A percentile compares a stretch with the other conserved stretches of the same genome.
Conservation (phyloP, 2,888 invertebrate species). For the Sinohyriopsis cumingii region DNA sequence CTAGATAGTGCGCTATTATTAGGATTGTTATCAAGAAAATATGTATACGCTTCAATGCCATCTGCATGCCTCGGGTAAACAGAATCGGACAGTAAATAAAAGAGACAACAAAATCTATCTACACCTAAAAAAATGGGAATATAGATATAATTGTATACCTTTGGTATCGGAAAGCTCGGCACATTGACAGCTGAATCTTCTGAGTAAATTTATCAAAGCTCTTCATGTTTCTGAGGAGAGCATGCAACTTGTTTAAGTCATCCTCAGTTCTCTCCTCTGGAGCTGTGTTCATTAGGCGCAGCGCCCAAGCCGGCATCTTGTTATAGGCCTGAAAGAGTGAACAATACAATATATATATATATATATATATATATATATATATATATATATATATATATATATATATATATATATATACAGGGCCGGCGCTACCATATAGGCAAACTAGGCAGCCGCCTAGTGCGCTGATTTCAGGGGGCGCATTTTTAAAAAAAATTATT, state of each 20-base stretch:
- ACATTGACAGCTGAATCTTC: conserved; percentile 63
- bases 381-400: too few relatives aligned
- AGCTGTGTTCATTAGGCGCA: conserved; percentile 38
- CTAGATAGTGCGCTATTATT: too few relatives aligned
- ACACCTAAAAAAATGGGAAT: background rate
- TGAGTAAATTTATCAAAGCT: conserved; percentile 66
- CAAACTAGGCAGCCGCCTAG: too few relatives aligned
- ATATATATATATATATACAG: too few relatives aligned
- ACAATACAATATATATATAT: background rate
- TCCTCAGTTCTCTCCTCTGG: conserved; percentile 49
- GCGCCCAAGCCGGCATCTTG: conserved; percentile 61
- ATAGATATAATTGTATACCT: conserved; percentile 31
- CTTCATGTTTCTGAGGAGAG: conserved; percentile 58
- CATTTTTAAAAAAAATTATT: too few relatives aligned
- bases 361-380: too few relatives aligned
- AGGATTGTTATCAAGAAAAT: too few relatives aligned
- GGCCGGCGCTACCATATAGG: too few relatives aligned
- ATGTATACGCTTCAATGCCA: too few relatives aligned
- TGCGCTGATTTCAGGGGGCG: too few relatives aligned
- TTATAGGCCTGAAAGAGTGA: conserved; percentile 31
- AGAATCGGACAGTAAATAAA: background rate
- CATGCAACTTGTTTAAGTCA: conserved; percentile 60
- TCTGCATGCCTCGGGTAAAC: too few relatives aligned
- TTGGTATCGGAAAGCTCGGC: conserved; percentile 53
- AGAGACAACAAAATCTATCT: background rate